Percentiles rank a stretch among this genome's conserved stretches.
phyloP scores from a whole-genome alignment of 2,888 invertebrate genomes.

The Stenurella melanura region DNA sequence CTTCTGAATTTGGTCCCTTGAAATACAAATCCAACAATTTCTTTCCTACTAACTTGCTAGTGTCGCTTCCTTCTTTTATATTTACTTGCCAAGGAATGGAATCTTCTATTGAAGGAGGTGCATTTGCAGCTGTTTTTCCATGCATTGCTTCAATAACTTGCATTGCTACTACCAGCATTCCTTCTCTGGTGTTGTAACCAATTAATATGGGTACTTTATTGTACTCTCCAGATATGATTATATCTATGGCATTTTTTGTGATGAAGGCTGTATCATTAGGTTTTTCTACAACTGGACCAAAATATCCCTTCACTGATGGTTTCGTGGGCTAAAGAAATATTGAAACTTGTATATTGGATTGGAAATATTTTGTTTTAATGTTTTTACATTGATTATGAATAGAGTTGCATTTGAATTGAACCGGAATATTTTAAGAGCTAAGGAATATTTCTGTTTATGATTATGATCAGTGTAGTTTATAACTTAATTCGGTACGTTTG shows the following conservation, averaged over 20 bases:
- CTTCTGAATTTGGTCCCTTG: conserved; percentile 15
- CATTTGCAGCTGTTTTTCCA: background rate
- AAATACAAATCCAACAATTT: conserved; percentile 63
- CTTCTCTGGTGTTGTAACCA: conserved; percentile 66
- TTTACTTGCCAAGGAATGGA: conserved; percentile 57
- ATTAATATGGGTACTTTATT: conserved; percentile 56
- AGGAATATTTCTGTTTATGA: too few species aligned
- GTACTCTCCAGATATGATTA: conserved; percentile 53
- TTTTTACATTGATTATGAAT: too few species aligned
- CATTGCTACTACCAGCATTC: conserved; percentile 60
- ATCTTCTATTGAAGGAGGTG: conserved; percentile 47
- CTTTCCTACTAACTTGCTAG: conserved; percentile 64
- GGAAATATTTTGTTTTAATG: too few species aligned
- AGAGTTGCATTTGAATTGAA: background rate
- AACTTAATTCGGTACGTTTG: too few species aligned
- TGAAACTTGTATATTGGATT: background rate
- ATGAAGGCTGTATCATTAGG: conserved; percentile 47
- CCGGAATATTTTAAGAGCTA: too few species aligned
- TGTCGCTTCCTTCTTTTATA: conserved; percentile 54
- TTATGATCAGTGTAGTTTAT: too few species aligned
- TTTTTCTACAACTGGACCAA: conserved; percentile 40
- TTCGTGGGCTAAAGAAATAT: background rate
- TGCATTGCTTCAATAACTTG: too few species aligned
- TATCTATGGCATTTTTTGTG: conserved; percentile 47
- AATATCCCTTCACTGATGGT: background rate